A percentile compares a stretch with the other conserved stretches of the same genome.
Conservation (phyloP, 1,140 invertebrate species). For the Ephestia elutella region DNA sequence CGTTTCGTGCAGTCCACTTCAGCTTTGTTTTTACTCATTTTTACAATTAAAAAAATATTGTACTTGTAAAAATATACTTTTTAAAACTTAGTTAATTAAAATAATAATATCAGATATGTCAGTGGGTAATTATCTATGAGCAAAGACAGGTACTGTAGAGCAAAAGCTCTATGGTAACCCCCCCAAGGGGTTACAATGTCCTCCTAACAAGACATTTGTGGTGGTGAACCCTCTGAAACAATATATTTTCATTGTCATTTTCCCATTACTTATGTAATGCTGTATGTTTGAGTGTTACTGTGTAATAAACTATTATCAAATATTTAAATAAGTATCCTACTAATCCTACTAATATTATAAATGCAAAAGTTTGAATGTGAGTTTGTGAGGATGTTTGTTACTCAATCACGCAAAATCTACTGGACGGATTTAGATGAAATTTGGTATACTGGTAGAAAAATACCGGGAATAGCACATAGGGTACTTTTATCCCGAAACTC, state of each 20-base stretch:
- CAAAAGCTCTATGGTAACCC: not conserved
- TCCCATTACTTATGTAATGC: too few species aligned
- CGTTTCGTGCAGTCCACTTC: conserved; percentile 72
- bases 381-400: too few species aligned
- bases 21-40: conserved; percentile 57
- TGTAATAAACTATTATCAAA: too few species aligned
- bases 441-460: too few species aligned
- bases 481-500: too few species aligned
- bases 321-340: too few species aligned
- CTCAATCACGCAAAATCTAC: too few species aligned
- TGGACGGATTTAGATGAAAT: too few species aligned
- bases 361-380: too few species aligned
- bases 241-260: conserved; percentile 14
- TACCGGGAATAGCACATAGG: too few species aligned
- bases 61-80: not conserved
- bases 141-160: conserved; percentile 1
- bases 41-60: conserved; percentile 11
- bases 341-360: too few species aligned
- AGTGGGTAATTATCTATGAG: not conserved
- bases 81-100: not conserved
- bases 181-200: not conserved
- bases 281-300: too few species aligned
- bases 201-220: conserved; percentile 55
- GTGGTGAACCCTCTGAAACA: conserved; percentile 52
- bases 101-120: not conserved